Base-by-base conservation (phyloP, 2,797 vertebrate species). In the Holocentrus rufus region DNA sequence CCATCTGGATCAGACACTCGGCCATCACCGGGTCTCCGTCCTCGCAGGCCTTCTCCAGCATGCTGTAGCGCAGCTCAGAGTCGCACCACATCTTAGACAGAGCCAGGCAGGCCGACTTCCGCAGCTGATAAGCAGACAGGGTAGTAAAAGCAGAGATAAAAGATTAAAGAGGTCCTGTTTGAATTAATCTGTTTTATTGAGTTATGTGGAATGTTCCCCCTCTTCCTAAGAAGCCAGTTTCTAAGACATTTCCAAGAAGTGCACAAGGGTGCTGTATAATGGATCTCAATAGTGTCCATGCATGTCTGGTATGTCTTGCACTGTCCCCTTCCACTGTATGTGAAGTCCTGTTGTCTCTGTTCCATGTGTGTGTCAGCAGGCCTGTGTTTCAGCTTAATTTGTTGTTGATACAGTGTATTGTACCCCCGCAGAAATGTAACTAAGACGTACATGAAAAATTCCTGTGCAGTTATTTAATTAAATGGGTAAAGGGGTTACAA, bases 1-100 rank as follows among this genome's bases (percentile, higher is more conserved):
- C 96, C 72, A 98, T 81, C 0, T 96, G 90, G 23, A 99, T 95
- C 52, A 99, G 91, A 78, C 96, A 98, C 86, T 98, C 96, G 1
- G 93, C 95, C 95, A 98, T 94, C 46, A 85, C 47, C 1, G 90
- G 90, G 5, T 97, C 94, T 17, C 92, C 92, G 27, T 96, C 95
- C 49, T 90, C 80, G 59, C 98, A 99, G 0, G 97, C 97, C 82
- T 95, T 96, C 77, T 96, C 94, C 77, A 99, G 91, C 94, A 99
- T 94, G 27, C 27, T 72, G 78, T 92, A 94, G 88, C 94, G 95
- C 36, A 98, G 89, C 67, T 95, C 95, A 0, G 93, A 76, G 54
- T 96, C 92, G 47, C 86, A 59, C 72, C 93, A 93, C 92, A 99
- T 92, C 90, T 95, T 97, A 7, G 93, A 95, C 89, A 99, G 93